Percentiles rank a stretch among this genome's conserved stretches.
phyloP scores from a whole-genome alignment of 37 sponge, comb jelly and placozoan genomes.

The Spongilla lacustris region DNA sequence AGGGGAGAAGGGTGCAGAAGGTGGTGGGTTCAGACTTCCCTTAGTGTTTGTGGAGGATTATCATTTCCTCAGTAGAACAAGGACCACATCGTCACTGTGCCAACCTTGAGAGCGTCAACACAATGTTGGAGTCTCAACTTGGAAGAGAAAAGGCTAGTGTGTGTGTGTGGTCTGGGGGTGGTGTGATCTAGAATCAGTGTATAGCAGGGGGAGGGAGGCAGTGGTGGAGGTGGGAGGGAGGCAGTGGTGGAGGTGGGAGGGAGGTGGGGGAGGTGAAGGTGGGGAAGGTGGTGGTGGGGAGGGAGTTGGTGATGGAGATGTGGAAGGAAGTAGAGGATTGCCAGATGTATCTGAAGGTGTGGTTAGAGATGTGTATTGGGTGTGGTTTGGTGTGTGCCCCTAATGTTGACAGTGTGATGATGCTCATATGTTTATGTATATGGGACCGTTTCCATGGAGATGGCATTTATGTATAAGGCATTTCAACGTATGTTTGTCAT shows the following conservation, averaged over 20 bases:
- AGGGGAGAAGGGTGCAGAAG: background rate
- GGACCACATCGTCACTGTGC: background rate
- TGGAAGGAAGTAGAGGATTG: background rate
- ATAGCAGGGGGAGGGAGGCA: background rate
- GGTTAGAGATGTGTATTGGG: background rate
- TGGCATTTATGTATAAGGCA: too few relatives aligned
- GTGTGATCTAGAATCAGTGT: background rate
- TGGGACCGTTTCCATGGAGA: too few relatives aligned
- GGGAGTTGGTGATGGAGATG: background rate
- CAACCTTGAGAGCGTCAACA: background rate
- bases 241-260: background rate
- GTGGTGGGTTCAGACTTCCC: background rate
- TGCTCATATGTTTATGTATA: too few relatives aligned
- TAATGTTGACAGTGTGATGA: too few relatives aligned
- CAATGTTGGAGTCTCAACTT: background rate
- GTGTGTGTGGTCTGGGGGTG: conserved; percentile 1
- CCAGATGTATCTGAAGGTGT: background rate
- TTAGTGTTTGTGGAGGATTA: background rate
- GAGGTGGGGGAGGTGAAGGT: background rate
- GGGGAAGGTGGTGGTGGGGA: background rate
- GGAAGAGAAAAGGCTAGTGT: background rate
- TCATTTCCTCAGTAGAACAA: background rate
- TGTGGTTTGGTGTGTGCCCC: too few relatives aligned
- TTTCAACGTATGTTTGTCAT: too few relatives aligned
- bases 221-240: background rate